Evolutionary conservation across 2,113 vertebrate species (phyloP).

Genomic region (Lagenorhynchus albirostris): DNA sequence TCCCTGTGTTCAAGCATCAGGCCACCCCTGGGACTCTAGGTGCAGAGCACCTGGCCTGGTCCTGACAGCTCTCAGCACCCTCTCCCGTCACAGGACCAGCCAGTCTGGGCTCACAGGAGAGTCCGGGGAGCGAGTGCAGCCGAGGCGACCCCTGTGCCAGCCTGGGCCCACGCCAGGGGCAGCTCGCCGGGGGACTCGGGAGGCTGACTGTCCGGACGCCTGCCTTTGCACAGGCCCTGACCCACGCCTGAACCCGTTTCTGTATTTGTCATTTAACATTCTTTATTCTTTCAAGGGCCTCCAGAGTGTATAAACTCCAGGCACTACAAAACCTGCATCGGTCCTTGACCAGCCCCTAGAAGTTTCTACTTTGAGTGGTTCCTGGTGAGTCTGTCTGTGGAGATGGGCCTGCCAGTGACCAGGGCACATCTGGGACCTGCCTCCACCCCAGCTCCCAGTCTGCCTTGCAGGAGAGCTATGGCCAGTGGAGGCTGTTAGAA

Average conservation of each 20-base stretch:
- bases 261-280: not conserved
- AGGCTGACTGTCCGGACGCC: not conserved
- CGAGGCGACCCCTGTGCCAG: accelerated
- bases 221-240: not conserved
- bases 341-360: not conserved
- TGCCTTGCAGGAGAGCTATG: not conserved
- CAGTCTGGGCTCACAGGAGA: not conserved
- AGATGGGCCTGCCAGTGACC: not conserved
- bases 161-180: no score
- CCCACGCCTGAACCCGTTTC: not conserved
- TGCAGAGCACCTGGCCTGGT: not conserved
- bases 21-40: not conserved
- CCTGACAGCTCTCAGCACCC: not conserved
- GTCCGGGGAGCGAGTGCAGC: not conserved
- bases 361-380: not conserved
- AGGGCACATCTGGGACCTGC: not conserved
- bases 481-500: not conserved
- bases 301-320: not conserved
- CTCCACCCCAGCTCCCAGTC: not conserved
- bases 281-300: not conserved
- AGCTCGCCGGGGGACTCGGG: not conserved
- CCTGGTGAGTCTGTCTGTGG: not conserved
- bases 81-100: not conserved
- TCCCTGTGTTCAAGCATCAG: not conserved
- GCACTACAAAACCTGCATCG: not conserved